phyloP scores from a whole-genome alignment of 2,113 vertebrate species.

The Orthonyx spaldingii region DNA sequence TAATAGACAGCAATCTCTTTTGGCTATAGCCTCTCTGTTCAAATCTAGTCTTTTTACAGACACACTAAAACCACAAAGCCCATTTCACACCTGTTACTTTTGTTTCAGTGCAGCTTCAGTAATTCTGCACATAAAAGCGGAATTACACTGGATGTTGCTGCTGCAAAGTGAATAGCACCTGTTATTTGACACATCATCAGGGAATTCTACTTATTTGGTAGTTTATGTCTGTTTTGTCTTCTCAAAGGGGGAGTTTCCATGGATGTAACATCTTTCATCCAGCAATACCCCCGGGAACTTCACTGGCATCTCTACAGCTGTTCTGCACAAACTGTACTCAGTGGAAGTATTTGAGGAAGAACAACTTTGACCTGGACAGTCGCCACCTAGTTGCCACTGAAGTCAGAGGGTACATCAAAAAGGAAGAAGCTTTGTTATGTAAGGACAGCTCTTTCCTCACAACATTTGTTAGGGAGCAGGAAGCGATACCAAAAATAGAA shows the following conservation, averaged over 20 bases:
- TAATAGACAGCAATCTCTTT: neutral
- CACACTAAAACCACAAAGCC: neutral
- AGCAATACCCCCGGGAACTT: neutral
- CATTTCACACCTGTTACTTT: neutral
- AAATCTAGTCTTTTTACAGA: neutral
- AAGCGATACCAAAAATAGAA: neutral
- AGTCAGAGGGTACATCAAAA: neutral
- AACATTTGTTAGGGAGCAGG: neutral
- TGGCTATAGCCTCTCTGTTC: neutral
- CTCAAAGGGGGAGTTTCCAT: neutral
- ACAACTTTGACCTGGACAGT: neutral
- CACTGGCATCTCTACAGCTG: neutral
- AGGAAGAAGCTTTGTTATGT: neutral
- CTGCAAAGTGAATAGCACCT: neutral
- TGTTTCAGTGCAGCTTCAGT: neutral
- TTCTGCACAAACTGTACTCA: neutral
- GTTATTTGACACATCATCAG: neutral
- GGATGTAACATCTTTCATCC: neutral
- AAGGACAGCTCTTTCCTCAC: neutral
- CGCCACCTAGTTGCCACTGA: neutral
- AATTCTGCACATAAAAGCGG: neutral
- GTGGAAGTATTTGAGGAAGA: neutral
- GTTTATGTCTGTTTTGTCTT: neutral
- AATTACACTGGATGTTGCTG: neutral
- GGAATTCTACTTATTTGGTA: neutral